Base-by-base conservation (phyloP, 1,140 invertebrate genomes). In the Hycleus cichorii region DNA sequence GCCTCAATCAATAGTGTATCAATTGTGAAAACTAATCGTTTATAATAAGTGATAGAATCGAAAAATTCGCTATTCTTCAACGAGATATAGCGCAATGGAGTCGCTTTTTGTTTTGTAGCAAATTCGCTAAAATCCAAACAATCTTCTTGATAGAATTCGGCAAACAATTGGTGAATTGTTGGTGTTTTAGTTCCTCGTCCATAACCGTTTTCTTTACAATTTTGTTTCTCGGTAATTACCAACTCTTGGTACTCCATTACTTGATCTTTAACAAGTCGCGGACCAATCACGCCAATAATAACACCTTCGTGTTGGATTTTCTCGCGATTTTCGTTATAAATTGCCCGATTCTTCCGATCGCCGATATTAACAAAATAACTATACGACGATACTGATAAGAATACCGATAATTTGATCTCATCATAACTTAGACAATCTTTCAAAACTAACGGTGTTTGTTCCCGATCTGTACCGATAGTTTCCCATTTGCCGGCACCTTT, bases 171-270 rank as follows among this genome's bases (percentile, higher is more conserved):
- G 7, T 32, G 32, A 32, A 32, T 32, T 32, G 32, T 32, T 32
- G 32, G 32, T 32, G 32, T 32, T 32, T 32, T 7, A 32, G 18
- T 18, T 18, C 32, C 72, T 0, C 71, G 70, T 25, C 76, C 77
- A 46, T 64, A 69, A 2, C 76, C 76, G 38, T 77, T 73, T 8
- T 72, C 71, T 3, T 68, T 48, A 7, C 60, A 69, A 48, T 77
- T 78, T 67, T 78, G 76, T 32, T 73, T 63, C 38, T 72, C 65
- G 0, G 72, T 74, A 44, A 77, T 72, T 0, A 79, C 53, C 25
- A 77, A 72, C 18, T 78, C 77, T 60, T 78, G 75, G 56, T 74
- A 78, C 11, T 78, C 76, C 77, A 78, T 79, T 2, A 74, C 68
- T 3, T 64, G 54, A 6, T 63, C 59, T 7, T 77, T 72, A 59